These are phyloP conservation scores for Rhyacichthys aspro DNA, from an alignment of 2,797 vertebrate genomes.

Conservation along the genomic window DNA sequence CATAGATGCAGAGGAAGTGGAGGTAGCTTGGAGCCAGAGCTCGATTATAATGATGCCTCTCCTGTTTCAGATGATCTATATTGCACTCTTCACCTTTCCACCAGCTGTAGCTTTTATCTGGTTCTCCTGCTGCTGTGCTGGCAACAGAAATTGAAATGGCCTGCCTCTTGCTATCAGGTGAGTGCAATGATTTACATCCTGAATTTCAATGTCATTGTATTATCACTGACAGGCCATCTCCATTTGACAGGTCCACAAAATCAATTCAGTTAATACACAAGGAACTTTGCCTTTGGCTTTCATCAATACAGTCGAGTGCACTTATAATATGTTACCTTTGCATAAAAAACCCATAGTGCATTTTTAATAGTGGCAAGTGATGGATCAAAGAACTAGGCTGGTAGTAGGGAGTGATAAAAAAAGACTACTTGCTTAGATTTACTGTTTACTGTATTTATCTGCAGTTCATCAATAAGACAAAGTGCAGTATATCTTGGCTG, in stretches of 20 bases:
- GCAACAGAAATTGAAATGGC: conserved; percentile 49
- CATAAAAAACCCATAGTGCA: conserved; percentile 4
- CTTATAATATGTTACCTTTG: not conserved
- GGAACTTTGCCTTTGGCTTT: conserved; percentile 27
- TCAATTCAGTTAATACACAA: conserved; percentile 29
- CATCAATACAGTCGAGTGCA: conserved; percentile 5
- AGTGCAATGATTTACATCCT: conserved; percentile 46
- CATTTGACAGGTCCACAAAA: conserved; percentile 30
- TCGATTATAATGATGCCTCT: conserved; percentile 39
- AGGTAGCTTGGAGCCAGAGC: conserved; percentile 30
- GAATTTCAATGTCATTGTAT: conserved; percentile 25
- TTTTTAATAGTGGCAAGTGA: not conserved
- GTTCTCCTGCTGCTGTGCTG: conserved; percentile 33
- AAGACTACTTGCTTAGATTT: no score
- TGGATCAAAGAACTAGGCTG: conserved; percentile 1
- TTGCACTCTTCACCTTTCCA: conserved; percentile 41
- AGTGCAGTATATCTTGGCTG: no score
- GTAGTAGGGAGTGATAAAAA: no score
- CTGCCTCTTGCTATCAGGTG: conserved; percentile 46
- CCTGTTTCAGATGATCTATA: conserved; percentile 53
- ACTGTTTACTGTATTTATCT: no score
- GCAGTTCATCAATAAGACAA: no score
- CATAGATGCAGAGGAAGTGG: conserved; percentile 34
- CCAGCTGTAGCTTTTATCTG: conserved; percentile 51
- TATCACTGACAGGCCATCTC: conserved; percentile 16